These are phyloP conservation scores for Anoplolepis gracilipes DNA, from an alignment of 1,140 invertebrate genomes.

Conservation along the genomic window DNA sequence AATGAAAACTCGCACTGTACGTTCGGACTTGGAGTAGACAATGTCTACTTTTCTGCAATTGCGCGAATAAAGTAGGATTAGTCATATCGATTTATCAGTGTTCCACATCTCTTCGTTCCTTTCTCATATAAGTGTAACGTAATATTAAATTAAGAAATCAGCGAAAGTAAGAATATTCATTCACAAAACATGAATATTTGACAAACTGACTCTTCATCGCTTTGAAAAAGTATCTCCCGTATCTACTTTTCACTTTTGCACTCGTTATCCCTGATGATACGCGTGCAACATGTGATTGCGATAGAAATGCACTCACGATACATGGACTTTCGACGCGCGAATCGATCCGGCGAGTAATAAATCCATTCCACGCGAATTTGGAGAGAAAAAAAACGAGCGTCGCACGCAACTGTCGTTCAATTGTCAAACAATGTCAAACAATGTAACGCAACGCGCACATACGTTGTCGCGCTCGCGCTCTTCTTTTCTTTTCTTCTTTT, in stretches of 20 bases:
- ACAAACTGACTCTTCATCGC: no score
- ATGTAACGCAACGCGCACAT: neutral
- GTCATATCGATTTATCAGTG: slow-evolving; percentile 18
- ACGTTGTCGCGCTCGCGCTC: slow-evolving; percentile 19
- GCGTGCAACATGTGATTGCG: neutral
- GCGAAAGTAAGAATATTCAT: neutral
- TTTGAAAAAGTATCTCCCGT: no score
- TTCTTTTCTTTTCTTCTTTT: no score
- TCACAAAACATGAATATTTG: no score
- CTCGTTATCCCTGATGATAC: no score
- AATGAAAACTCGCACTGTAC: neutral
- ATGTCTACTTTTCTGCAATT: neutral
- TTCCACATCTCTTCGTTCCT: neutral
- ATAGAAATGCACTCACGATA: neutral
- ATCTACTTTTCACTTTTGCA: no score
- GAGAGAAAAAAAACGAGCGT: neutral
- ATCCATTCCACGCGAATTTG: neutral
- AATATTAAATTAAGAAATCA: no score
- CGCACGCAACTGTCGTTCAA: neutral
- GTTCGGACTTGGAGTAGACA: no score
- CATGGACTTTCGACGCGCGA: neutral
- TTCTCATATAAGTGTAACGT: neutral
- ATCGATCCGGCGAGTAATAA: neutral
- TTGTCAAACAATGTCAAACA: neutral
- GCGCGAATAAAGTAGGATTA: slow-evolving; percentile 6